phyloP scores from a whole-genome alignment of 35 echinoderm and acorn worm species.

The Apostichopus parvimensis region DNA sequence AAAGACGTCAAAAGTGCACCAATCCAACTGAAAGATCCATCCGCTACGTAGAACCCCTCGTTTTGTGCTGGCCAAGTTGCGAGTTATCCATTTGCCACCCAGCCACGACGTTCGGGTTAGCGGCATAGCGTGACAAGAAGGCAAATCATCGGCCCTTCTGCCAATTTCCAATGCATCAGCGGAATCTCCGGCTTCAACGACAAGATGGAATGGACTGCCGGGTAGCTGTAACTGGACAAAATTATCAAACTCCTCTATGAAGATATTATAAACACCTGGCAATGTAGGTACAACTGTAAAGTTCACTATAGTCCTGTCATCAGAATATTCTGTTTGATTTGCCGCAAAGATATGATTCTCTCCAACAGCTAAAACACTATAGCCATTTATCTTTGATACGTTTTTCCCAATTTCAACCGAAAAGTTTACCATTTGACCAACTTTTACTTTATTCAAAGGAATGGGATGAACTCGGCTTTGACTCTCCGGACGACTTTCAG shows the following conservation, averaged over 20 bases:
- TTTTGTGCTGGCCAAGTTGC: too few relatives aligned
- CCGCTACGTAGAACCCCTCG: too few relatives aligned
- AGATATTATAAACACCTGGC: not conserved
- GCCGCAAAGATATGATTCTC: not conserved
- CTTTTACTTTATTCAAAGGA: not conserved
- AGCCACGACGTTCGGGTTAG: too few relatives aligned
- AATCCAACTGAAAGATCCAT: too few relatives aligned
- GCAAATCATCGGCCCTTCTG: too few relatives aligned
- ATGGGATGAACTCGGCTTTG: not conserved
- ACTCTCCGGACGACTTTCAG: not conserved
- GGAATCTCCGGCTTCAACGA: too few relatives aligned
- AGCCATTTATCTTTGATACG: not conserved
- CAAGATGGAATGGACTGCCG: too few relatives aligned
- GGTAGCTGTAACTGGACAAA: too few relatives aligned
- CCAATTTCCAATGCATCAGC: too few relatives aligned
- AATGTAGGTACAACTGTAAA: not conserved
- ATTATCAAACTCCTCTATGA: not conserved
- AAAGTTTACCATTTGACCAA: not conserved
- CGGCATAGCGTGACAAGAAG: too few relatives aligned
- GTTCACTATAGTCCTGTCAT: not conserved
- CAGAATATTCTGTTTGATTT: not conserved
- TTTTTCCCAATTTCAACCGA: not conserved
- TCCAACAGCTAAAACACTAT: not conserved
- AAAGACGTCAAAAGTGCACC: too few relatives aligned
- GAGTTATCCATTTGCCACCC: too few relatives aligned